A percentile compares a stretch with the other conserved stretches of the same genome.
Evolutionary conservation across 2,797 vertebrate genomes (phyloP).

Genomic region (Helarctos malayanus): DNA sequence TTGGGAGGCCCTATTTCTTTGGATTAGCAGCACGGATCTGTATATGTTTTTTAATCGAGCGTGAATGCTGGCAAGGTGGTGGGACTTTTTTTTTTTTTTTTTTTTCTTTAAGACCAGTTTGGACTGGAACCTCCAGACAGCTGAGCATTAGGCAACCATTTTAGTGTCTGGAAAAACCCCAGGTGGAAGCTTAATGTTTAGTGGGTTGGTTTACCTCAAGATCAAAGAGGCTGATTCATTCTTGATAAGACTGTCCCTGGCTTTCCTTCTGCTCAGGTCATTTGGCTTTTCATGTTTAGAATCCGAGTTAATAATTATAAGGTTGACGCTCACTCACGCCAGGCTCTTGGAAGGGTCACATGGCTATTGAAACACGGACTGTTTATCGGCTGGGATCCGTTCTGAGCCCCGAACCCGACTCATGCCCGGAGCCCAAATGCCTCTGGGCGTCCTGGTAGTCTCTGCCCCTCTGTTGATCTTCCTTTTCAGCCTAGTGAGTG

Average conservation of each 20-base stretch:
- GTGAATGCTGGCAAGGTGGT: neutral
- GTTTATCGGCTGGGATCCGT: neutral
- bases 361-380: slow-evolving; percentile 13
- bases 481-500: neutral
- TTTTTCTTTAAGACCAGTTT: slow-evolving; percentile 49
- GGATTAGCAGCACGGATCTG: neutral
- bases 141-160: slow-evolving; percentile 76
- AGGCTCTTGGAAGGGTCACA: neutral
- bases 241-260: slow-evolving; percentile 58
- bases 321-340: neutral
- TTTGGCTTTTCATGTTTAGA: slow-evolving; percentile 77
- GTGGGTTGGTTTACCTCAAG: slow-evolving; percentile 65
- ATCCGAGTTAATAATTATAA: slow-evolving; percentile 77
- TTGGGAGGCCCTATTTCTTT: neutral
- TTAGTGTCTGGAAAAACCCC: slow-evolving; percentile 80
- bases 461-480: neutral
- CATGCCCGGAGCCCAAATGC: neutral
- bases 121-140: slow-evolving; percentile 79
- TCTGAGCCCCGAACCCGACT: neutral
- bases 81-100: neutral
- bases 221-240: slow-evolving; percentile 78
- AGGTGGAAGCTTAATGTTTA: slow-evolving; percentile 64
- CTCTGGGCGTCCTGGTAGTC: neutral
- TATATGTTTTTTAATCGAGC: slow-evolving; percentile 40
- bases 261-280: slow-evolving; percentile 71